Conservation (phyloP, 2,888 invertebrate genomes). For the Dilophus febrilis region DNA sequence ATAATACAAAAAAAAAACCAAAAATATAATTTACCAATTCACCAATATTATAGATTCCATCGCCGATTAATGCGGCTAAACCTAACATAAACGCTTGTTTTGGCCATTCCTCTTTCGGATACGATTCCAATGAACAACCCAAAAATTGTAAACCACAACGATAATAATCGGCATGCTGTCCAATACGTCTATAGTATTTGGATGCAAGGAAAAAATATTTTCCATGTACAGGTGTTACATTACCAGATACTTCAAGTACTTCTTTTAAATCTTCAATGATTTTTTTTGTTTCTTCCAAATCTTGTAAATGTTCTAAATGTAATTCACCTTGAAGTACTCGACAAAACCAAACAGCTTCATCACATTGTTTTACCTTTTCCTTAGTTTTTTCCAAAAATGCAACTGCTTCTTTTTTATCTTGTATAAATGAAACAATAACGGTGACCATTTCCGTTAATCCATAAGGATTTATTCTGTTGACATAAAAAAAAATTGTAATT, state of each 20-base stretch:
- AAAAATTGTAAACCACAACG: slow-evolving; percentile 75
- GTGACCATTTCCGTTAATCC: slow-evolving; percentile 79
- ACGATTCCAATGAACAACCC: slow-evolving; percentile 53
- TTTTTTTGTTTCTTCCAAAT: slow-evolving; percentile 61
- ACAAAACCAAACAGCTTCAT: slow-evolving; percentile 77
- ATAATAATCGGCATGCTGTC: slow-evolving; percentile 90
- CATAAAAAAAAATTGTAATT: slow-evolving; percentile 19
- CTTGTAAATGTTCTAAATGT: slow-evolving; percentile 56
- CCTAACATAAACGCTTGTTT: slow-evolving; percentile 82
- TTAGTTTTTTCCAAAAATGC: slow-evolving; percentile 79
- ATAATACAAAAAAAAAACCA: neutral
- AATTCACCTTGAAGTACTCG: slow-evolving; percentile 68
- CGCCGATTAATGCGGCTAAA: slow-evolving; percentile 84
- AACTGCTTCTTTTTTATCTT: slow-evolving; percentile 67
- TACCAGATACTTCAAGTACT: slow-evolving; percentile 75
- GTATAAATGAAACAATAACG: slow-evolving; percentile 55
- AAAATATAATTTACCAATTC: slow-evolving; percentile 48
- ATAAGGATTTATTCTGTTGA: slow-evolving; percentile 72
- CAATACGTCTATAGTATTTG: slow-evolving; percentile 65
- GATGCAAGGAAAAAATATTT: slow-evolving; percentile 86
- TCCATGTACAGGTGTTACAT: slow-evolving; percentile 84
- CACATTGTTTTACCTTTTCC: slow-evolving; percentile 66
- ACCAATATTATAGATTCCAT: slow-evolving; percentile 92
- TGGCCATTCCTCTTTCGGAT: slow-evolving; percentile 46
- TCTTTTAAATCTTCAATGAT: slow-evolving; percentile 76